A percentile compares a stretch with the other conserved stretches of the same genome.
These are phyloP conservation scores for Eleginops maclovinus DNA, from an alignment of 2,113 vertebrate genomes.

Conservation along the genomic window DNA sequence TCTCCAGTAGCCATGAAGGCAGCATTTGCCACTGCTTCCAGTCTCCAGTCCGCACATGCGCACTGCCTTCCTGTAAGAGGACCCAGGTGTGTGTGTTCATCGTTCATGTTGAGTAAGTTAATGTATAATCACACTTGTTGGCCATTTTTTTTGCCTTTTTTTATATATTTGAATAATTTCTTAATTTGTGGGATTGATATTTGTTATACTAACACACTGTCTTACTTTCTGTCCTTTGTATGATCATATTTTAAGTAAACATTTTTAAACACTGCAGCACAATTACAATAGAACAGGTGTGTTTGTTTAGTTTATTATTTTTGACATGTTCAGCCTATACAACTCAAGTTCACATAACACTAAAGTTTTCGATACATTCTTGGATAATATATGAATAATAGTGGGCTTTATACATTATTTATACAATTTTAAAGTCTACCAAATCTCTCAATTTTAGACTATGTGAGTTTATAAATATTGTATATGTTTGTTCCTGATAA, in stretches of 20 bases:
- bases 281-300: neutral
- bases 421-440: too few relatives aligned
- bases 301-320: neutral
- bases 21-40: constrained; percentile 23
- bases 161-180: neutral
- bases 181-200: neutral
- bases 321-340: too few relatives aligned
- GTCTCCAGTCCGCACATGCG: constrained; percentile 29
- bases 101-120: neutral
- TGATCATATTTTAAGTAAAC: neutral
- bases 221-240: neutral
- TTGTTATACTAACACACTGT: neutral
- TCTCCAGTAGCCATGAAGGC: constrained; percentile 1
- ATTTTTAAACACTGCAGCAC: neutral
- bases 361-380: too few relatives aligned
- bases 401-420: too few relatives aligned
- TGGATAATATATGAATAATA: too few relatives aligned
- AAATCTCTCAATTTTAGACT: too few relatives aligned
- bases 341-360: too few relatives aligned
- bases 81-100: neutral
- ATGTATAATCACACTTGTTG: neutral
- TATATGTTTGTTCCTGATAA: too few relatives aligned
- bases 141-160: neutral
- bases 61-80: constrained; percentile 34
- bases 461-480: too few relatives aligned